Evolutionary conservation across 2,797 vertebrate species (phyloP).

Genomic region (Enteromius trimaculatus): DNA sequence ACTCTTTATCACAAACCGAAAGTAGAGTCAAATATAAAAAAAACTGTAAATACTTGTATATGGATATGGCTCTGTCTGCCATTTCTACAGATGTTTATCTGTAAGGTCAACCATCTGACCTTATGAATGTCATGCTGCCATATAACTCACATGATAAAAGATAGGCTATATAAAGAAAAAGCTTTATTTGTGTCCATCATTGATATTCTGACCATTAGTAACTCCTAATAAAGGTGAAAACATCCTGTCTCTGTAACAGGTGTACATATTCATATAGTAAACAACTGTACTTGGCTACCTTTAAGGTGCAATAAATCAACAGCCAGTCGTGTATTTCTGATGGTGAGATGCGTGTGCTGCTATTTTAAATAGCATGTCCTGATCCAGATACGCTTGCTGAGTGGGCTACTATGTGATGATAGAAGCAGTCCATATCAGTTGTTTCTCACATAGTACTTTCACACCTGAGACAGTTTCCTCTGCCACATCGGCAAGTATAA

Average conservation of each 20-base stretch:
- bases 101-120: background rate
- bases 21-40: too few species aligned
- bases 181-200: background rate
- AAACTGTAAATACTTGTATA: background rate
- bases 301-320: background rate
- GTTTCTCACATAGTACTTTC: slow-evolving; percentile 14
- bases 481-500: background rate
- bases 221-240: background rate
- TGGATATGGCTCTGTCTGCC: background rate
- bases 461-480: background rate
- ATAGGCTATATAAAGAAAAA: background rate
- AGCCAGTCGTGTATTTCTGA: background rate
- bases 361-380: slow-evolving; percentile 27
- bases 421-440: background rate
- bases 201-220: background rate
- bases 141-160: background rate
- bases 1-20: background rate
- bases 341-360: background rate
- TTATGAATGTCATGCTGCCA: background rate
- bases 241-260: background rate
- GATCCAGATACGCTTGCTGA: slow-evolving; percentile 9
- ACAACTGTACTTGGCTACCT: background rate
- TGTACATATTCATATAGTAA: background rate
- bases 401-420: background rate
- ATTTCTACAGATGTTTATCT: background rate